These are phyloP conservation scores for Chunga burmeisteri DNA, from an alignment of 2,113 vertebrate species.

Conservation along the genomic window DNA sequence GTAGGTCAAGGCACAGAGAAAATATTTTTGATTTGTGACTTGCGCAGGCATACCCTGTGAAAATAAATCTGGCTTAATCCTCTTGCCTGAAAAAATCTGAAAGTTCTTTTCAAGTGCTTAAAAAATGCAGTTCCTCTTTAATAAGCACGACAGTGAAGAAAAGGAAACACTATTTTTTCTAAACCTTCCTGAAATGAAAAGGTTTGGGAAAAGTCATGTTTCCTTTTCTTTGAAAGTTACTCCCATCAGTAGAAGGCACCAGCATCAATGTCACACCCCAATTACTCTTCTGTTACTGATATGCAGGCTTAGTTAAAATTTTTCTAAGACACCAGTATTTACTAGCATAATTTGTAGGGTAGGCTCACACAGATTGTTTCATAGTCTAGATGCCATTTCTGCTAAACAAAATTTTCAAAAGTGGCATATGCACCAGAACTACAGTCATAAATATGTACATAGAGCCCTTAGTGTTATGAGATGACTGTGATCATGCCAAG, in stretches of 20 bases:
- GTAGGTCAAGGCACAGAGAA: not conserved
- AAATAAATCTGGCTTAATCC: constrained; percentile 32
- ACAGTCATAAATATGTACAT: not conserved
- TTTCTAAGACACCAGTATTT: not conserved
- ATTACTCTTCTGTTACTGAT: not conserved
- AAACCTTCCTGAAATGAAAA: not conserved
- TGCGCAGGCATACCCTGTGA: not conserved
- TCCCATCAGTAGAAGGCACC: not conserved
- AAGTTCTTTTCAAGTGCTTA: constrained; percentile 3
- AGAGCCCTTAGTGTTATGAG: not conserved
- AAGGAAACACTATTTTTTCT: not conserved
- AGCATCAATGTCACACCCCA: not conserved
- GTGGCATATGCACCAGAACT: not conserved
- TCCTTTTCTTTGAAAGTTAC: not conserved
- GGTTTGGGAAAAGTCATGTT: not conserved
- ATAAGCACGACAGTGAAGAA: not conserved
- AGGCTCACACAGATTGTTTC: not conserved
- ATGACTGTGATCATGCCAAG: not conserved
- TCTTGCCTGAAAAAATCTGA: not conserved
- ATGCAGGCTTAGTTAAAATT: not conserved
- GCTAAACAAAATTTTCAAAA: not conserved
- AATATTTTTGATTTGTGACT: not conserved
- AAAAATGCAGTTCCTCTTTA: constrained; percentile 18
- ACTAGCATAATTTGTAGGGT: not conserved
- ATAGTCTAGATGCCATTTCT: not conserved